Base-by-base conservation (phyloP, 2,797 vertebrate species). In the Sarcoramphus papa region DNA sequence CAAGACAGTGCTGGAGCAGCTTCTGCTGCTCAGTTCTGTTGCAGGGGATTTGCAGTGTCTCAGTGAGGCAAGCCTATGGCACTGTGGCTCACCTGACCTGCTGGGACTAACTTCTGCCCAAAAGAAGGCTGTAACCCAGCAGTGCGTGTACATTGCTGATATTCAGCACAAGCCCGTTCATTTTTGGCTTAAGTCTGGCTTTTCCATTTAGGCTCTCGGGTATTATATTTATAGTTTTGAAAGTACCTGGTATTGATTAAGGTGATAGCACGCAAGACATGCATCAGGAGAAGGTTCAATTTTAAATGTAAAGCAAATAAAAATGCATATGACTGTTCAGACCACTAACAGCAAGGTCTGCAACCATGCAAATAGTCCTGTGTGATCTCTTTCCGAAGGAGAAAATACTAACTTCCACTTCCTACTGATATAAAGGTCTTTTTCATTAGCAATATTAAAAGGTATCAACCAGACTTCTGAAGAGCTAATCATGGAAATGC, bases 131-230 rank as follows among this genome's bases (percentile, higher is more conserved):
- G 28, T 43, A 41, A 74, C 22, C 19, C 12, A 41, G 30, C 7
- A 53, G 37, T 4, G 7, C 0, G 0, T 24, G 5, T n/a, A 2
- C 21, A 7, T 8, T 31, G 20, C 63, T 90, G 30, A n/a, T 57
- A 37, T 37, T 63, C 33, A 40, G 33, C 3, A 5, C 19, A 27
- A 65, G 5, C 24, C 8, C 1, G 0, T 77, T 73, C 2, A 2
- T 9, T 74, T 60, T 76, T 20, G 20, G 5, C 37, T 62, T 12
- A 53, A 41, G 7, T 27, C 33, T 59, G 14, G 2, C 16, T 63
- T 85, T 67, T 77, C 47, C 37, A 27, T 40, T n/a, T 81, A 37
- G 40, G 9, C 12, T 56, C 11, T 74, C 1, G 1, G 6, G 27
- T 54, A 17, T 72, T 79, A 14, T 1, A 2, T 47, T 77, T 62